Evolutionary conservation across 64 coral and sea anemone genomes (phyloP).

Genomic region (Montipora capricornis): DNA sequence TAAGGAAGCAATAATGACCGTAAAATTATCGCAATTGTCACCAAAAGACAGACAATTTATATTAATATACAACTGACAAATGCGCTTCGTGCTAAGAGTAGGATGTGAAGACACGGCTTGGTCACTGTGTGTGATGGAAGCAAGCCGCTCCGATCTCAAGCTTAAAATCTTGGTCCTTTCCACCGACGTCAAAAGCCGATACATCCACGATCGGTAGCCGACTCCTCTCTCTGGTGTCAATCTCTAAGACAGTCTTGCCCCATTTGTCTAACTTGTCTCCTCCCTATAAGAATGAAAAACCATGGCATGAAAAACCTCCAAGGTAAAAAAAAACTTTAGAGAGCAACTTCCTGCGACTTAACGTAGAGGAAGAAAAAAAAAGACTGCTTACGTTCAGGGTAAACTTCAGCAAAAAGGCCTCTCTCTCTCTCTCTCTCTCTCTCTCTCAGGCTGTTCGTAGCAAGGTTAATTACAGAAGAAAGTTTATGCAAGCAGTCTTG

Average conservation of each 20-base stretch:
- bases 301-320: no score
- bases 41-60: slow-evolving; percentile 19
- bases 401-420: no score
- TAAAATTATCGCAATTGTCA: slow-evolving; percentile 7
- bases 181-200: slow-evolving; percentile 79
- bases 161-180: slow-evolving; percentile 67
- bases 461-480: no score
- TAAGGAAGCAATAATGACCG: background rate
- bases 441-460: no score
- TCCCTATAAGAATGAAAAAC: slow-evolving; percentile 26
- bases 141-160: slow-evolving; percentile 94
- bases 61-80: slow-evolving; percentile 47
- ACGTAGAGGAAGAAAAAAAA: no score
- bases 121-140: slow-evolving; percentile 32
- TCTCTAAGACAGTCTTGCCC: slow-evolving; percentile 78
- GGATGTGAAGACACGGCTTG: background rate
- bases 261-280: slow-evolving; percentile 25
- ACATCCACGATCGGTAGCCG: slow-evolving; percentile 81
- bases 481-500: no score
- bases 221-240: slow-evolving; percentile 75
- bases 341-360: no score
- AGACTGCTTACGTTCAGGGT: no score
- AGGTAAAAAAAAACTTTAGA: no score
- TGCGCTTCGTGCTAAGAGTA: background rate
- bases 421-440: no score